Evolutionary conservation across 2,113 vertebrate species (phyloP).

Genomic region (Pontoporia blainvillei): DNA sequence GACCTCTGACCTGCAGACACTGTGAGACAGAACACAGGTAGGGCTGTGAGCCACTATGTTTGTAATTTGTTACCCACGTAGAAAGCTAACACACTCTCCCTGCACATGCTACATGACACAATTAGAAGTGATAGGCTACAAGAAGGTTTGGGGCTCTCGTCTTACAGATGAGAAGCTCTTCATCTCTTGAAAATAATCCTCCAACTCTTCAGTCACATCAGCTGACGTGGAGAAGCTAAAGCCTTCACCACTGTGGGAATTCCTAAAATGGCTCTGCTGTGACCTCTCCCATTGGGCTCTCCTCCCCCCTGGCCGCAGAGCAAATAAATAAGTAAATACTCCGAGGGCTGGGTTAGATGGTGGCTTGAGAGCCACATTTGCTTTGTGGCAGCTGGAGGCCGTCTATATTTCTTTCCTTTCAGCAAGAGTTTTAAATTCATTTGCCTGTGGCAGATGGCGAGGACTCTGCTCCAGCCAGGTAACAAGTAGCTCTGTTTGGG

Average conservation of each 20-base stretch:
- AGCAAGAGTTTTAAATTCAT: conserved; percentile 24
- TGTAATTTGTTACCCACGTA: background rate
- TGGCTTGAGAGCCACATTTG: background rate
- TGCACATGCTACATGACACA: background rate
- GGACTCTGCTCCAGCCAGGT: background rate
- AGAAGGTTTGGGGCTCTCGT: background rate
- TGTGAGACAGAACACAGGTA: background rate
- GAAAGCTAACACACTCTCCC: background rate
- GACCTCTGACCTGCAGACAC: background rate
- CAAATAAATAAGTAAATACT: background rate
- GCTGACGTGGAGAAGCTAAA: background rate
- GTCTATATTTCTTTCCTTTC: conserved; percentile 8
- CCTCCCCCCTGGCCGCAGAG: background rate
- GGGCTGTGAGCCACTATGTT: background rate
- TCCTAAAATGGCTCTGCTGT: background rate
- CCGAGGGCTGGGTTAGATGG: background rate
- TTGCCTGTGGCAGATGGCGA: conserved; percentile 11
- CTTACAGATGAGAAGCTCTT: background rate
- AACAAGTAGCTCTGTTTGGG: background rate
- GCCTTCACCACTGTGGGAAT: background rate
- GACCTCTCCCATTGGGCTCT: background rate
- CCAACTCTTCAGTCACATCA: background rate
- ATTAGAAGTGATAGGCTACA: background rate
- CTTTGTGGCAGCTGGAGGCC: background rate
- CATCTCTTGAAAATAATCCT: background rate